Conservation (phyloP, 1,140 invertebrate genomes). For the Lepidostoma basale region DNA sequence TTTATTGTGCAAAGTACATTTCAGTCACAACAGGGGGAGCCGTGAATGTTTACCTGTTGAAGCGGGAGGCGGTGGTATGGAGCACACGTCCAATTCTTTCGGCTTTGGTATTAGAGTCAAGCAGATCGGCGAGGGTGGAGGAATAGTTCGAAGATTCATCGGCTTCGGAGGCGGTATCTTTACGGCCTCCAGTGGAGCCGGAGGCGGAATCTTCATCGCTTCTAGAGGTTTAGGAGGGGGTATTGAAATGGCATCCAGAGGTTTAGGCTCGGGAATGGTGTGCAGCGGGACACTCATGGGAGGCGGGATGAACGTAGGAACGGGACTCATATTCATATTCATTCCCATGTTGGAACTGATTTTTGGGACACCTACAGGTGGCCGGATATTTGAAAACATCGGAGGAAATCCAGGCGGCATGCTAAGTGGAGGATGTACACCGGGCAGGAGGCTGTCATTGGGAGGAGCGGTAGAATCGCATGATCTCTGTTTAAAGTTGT, state of each 20-base stretch:
- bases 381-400: conserved; percentile 9
- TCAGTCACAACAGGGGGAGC: too few relatives aligned
- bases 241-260: conserved; percentile 47
- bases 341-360: background rate
- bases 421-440: too few relatives aligned
- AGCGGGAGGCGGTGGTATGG: conserved; percentile 49
- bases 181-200: conserved; percentile 50
- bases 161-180: conserved; percentile 49
- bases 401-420: too few relatives aligned
- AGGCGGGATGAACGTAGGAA: background rate
- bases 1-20: background rate
- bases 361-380: background rate
- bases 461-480: background rate
- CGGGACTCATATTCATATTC: background rate
- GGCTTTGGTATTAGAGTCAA: conserved; percentile 50
- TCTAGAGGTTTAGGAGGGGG: conserved; percentile 44
- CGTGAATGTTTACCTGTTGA: conserved; percentile 50
- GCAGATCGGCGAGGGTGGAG: conserved; percentile 50
- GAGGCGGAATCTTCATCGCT: conserved; percentile 46
- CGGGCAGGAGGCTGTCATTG: background rate
- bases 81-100: conserved; percentile 50
- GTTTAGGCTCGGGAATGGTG: conserved; percentile 49
- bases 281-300: conserved; percentile 38
- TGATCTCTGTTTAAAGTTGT: background rate
- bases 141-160: conserved; percentile 52